Conservation (phyloP, 1,140 invertebrate species). For the Trichonephila clavipes region DNA sequence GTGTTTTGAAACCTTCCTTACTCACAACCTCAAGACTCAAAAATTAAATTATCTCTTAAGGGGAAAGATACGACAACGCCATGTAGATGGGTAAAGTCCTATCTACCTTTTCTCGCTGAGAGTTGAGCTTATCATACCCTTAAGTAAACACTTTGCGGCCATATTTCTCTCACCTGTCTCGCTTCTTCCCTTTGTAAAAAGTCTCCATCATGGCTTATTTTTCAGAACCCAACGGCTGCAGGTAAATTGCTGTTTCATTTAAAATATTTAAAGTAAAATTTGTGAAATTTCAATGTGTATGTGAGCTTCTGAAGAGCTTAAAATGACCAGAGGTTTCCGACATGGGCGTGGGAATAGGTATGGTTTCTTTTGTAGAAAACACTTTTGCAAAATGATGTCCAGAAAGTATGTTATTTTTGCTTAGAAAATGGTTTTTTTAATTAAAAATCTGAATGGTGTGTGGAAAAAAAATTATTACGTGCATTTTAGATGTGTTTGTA, state of each 20-base stretch:
- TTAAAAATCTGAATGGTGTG: too few species aligned
- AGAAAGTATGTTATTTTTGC: too few species aligned
- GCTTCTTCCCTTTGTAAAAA: too few species aligned
- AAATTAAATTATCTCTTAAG: not conserved
- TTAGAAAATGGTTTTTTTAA: too few species aligned
- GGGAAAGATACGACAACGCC: not conserved
- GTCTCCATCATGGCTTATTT: constrained; percentile 13
- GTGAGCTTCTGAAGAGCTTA: too few species aligned
- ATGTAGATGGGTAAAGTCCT: constrained; percentile 49
- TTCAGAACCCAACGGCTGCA: constrained; percentile 16
- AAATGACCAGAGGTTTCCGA: too few species aligned
- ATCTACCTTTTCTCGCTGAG: not conserved
- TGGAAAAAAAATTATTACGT: too few species aligned
- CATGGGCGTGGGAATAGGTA: too few species aligned
- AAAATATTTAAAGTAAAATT: too few species aligned
- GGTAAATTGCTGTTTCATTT: not conserved
- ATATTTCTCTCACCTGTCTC: constrained; percentile 15
- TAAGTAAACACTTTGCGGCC: constrained; percentile 36
- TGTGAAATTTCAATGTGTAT: not conserved
- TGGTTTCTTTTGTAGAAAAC: too few species aligned
- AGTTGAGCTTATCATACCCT: constrained; percentile 15
- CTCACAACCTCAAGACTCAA: not conserved
- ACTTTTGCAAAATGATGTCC: too few species aligned
- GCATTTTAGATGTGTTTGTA: too few species aligned
- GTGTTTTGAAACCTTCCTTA: not conserved